Base-by-base conservation (phyloP, 2,113 vertebrate genomes). In the Zosterops borbonicus region DNA sequence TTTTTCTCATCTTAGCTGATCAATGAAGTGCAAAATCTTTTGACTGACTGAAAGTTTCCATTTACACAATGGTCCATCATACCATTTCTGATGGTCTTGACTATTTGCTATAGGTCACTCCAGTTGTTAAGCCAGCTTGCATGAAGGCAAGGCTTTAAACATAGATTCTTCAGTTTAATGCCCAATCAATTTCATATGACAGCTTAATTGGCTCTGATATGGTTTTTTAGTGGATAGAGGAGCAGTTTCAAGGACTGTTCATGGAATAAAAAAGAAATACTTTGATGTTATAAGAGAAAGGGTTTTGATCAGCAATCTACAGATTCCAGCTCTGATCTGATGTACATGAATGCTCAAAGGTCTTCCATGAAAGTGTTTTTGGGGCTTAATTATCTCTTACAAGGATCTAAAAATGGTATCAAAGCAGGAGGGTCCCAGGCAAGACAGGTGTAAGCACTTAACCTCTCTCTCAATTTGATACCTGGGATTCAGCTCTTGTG, bases 91-190 rank as follows among this genome's bases (percentile, higher is more conserved):
- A 78, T 44, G 39, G 52, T 74, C 76, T 67, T 81, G 35, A 23
- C 39, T 87, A 19, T 81, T 87, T 87, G n/a, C 29, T 78, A 3
- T 22, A 84, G 73, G 68, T 94, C 91, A 90, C 50, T 31, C 68
- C 39, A 46, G 60, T 25, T 77, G 44, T 71, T 78, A 95, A 93
- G 39, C 27, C 64, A 81, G 86, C 22, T 67, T 83, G 64, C 39
- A 78, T 4, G 33, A 86, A 89, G 46, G 21, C 46, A 77, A 75
- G 86, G 46, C 22, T 92, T 95, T 77, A 90, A 90, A 86, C 14
- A 88, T n/a, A 81, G 64, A 75, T 92, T 94, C 95, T 95, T 87
- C 52, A 76, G 80, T 94, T 91, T 96, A 90, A 86, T 83, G 83
- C 60, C 41, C 71, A 90, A 33, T 86, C 60, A 88, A 60, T 86